Evolutionary conservation across 2,113 vertebrate species (phyloP).

Genomic region (Lycocorax pyrrhopterus): DNA sequence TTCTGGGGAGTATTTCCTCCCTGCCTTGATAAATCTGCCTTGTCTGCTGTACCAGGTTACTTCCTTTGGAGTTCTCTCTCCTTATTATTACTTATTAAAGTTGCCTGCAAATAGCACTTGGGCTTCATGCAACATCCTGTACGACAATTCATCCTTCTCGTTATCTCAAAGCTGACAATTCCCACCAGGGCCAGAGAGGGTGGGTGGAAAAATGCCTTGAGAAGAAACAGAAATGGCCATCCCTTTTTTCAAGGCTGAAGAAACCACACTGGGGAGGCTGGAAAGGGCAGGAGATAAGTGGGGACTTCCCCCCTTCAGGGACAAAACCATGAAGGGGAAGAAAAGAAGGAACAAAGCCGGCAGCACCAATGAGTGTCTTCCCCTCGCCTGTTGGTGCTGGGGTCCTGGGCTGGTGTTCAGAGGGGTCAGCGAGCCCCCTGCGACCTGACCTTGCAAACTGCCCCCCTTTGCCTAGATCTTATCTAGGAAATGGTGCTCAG

Average conservation of each 20-base stretch:
- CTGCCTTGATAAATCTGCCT: slow-evolving; percentile 70
- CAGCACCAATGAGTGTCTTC: not conserved
- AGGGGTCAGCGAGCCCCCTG: not conserved
- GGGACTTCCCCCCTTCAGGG: not conserved
- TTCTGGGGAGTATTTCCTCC: slow-evolving; percentile 75
- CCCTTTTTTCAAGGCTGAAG: not conserved
- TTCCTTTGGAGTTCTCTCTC: slow-evolving; percentile 67
- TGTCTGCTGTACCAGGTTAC: slow-evolving; percentile 72
- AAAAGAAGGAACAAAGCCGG: not conserved
- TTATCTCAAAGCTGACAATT: slow-evolving; percentile 72
- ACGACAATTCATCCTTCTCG: slow-evolving; percentile 63
- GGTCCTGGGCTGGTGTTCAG: not conserved
- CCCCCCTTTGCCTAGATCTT: not conserved
- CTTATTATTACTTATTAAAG: slow-evolving; percentile 73
- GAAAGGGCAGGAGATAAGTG: not conserved
- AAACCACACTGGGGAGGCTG: not conserved
- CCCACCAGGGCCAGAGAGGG: slow-evolving; percentile 63
- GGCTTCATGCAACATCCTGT: slow-evolving; percentile 71
- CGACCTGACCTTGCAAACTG: not conserved
- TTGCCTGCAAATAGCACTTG: slow-evolving; percentile 65
- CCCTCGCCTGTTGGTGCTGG: not conserved
- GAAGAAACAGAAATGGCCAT: slow-evolving; percentile 67
- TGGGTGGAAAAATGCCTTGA: slow-evolving; percentile 68
- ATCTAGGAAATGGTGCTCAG: not conserved
- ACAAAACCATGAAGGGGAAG: not conserved